These are phyloP conservation scores for Nymphalis urticae DNA, from an alignment of 2,888 invertebrate species.

Conservation along the genomic window DNA sequence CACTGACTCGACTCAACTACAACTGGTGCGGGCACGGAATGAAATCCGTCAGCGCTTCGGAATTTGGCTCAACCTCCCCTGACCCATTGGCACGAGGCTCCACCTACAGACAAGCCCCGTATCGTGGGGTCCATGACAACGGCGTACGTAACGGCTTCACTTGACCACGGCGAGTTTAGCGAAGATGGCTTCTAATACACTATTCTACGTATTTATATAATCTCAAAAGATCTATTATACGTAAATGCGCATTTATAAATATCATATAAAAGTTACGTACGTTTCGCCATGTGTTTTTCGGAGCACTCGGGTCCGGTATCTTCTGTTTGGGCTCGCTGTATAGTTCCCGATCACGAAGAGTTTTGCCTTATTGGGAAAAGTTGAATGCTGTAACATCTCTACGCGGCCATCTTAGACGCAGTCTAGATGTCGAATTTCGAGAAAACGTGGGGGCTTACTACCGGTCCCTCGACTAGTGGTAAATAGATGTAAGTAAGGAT, in stretches of 20 bases:
- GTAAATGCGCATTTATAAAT: slow-evolving; percentile 29
- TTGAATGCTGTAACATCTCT: slow-evolving; percentile 22
- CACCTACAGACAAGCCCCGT: slow-evolving; percentile 27
- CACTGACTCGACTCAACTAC: slow-evolving; percentile 85
- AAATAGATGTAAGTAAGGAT: slow-evolving; percentile 7
- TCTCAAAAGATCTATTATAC: slow-evolving; percentile 4
- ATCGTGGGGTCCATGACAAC: slow-evolving; percentile 21
- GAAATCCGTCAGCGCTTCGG: slow-evolving; percentile 82
- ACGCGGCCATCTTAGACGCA: slow-evolving; percentile 8
- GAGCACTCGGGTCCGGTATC: slow-evolving; percentile 12
- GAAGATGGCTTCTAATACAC: slow-evolving; percentile 13
- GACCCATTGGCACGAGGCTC: slow-evolving; percentile 24
- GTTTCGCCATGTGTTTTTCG: slow-evolving; percentile 6
- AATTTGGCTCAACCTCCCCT: slow-evolving; percentile 71
- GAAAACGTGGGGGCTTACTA: no score
- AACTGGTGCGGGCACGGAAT: slow-evolving; percentile 85
- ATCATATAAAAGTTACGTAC: slow-evolving; percentile 1
- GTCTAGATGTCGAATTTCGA: no score
- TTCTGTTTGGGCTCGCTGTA: slow-evolving; percentile 15
- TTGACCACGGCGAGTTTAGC: slow-evolving; percentile 12
- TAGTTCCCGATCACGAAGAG: slow-evolving; percentile 16
- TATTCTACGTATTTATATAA: slow-evolving; percentile 8
- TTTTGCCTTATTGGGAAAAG: slow-evolving; percentile 26
- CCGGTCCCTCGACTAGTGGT: neutral
- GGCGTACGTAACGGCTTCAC: slow-evolving; percentile 21